These are phyloP conservation scores for Nyctalus aviator DNA, from an alignment of 2,797 vertebrate species.

Conservation along the genomic window DNA sequence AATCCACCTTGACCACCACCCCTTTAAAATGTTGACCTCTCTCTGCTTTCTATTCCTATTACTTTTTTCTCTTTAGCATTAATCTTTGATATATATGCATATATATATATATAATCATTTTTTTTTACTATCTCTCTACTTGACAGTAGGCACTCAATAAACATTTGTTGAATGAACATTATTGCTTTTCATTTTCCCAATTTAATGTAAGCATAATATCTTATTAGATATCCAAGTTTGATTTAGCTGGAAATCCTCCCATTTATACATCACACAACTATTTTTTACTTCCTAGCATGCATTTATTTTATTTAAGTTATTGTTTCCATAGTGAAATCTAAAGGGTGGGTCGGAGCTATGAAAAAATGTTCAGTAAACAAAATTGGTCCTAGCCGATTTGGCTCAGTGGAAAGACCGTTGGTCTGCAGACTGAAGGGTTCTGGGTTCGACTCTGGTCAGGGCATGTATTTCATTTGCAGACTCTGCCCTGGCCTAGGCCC, in stretches of 20 bases:
- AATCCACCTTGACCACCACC: background rate
- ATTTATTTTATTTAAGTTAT: conserved; percentile 22
- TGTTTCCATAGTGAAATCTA: conserved; percentile 9
- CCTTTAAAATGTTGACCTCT: conserved; percentile 9
- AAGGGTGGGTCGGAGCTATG: background rate
- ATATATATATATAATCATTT: background rate
- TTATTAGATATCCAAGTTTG: background rate
- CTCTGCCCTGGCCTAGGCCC: no score
- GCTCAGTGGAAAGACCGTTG: no score
- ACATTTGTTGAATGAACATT: background rate
- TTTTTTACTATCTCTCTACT: background rate
- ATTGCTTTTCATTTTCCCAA: background rate
- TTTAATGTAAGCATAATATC: background rate
- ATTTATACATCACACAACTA: background rate
- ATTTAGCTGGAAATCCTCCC: background rate
- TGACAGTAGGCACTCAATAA: background rate
- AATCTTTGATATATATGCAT: background rate
- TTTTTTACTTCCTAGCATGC: background rate
- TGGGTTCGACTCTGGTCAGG: no score
- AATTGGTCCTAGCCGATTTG: background rate
- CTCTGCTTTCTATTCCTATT: background rate
- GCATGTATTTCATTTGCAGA: no score
- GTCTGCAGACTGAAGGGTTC: no score
- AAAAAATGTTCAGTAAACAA: conserved; percentile 11
- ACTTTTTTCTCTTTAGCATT: background rate